Conservation (phyloP, 2,888 invertebrate species). For the Cheilosia soror region DNA sequence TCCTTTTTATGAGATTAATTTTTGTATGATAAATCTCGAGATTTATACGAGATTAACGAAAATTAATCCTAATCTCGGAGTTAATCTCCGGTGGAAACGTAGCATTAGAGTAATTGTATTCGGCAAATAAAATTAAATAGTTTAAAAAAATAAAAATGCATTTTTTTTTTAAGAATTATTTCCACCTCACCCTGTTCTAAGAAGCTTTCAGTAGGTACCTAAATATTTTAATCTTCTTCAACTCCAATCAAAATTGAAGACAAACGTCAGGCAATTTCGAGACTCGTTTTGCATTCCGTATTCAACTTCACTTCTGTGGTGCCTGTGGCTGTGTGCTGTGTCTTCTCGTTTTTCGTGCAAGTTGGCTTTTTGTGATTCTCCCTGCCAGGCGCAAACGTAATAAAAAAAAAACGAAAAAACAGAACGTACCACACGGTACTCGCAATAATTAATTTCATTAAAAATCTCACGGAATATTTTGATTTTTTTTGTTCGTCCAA, state of each 20-base stretch:
- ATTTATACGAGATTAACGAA: too few species aligned
- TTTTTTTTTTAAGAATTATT: too few species aligned
- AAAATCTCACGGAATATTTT: conserved; percentile 34
- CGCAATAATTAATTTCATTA: conserved; percentile 56
- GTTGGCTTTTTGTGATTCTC: conserved; percentile 71
- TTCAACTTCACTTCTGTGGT: conserved; percentile 62
- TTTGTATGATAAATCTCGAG: too few species aligned
- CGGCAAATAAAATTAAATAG: too few species aligned
- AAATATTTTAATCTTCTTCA: conserved; percentile 26
- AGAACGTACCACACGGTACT: conserved; percentile 52
- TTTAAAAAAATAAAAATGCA: neutral
- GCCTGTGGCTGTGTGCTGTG: too few species aligned
- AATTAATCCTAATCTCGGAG: too few species aligned
- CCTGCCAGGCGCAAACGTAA: conserved; percentile 73
- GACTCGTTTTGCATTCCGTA: conserved; percentile 63
- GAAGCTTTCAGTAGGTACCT: neutral
- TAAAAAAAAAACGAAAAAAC: conserved; percentile 33
- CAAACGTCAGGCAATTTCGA: conserved; percentile 59
- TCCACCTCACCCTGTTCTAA: conserved; percentile 15
- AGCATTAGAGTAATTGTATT: too few species aligned
- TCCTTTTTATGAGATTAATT: too few species aligned
- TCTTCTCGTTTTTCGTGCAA: conserved; percentile 54
- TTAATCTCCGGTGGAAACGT: too few species aligned
- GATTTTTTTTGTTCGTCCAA: conserved; percentile 29
- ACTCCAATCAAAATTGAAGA: conserved; percentile 2